Evolutionary conservation across 2,113 vertebrate species (phyloP).

Genomic region (Phalacrocorax carbo): DNA sequence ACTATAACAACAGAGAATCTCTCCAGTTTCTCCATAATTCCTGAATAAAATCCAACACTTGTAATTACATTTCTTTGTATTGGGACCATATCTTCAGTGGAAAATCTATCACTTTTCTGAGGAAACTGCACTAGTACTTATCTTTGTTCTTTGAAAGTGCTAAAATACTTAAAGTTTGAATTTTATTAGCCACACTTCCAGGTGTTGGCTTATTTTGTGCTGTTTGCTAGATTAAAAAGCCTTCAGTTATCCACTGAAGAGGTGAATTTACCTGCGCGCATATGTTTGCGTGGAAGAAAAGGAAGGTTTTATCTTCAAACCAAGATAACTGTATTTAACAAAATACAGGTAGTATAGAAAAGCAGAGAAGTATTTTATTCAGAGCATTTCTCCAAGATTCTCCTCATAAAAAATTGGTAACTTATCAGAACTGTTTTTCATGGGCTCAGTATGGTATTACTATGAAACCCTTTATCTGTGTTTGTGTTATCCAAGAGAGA

Average conservation of each 20-base stretch:
- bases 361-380: background rate
- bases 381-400: background rate
- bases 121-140: background rate
- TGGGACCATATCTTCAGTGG: background rate
- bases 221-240: background rate
- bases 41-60: background rate
- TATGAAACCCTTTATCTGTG: background rate
- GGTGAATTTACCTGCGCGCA: background rate
- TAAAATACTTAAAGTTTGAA: constrained; percentile 1
- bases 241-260: background rate
- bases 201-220: background rate
- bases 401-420: background rate
- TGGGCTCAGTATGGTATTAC: background rate
- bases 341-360: background rate
- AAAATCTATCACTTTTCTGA: background rate
- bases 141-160: background rate
- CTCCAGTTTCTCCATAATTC: background rate
- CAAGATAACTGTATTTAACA: background rate
- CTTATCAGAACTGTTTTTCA: background rate
- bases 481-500: background rate
- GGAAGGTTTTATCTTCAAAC: background rate
- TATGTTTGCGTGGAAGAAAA: background rate
- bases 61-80: background rate
- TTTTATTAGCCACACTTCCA: background rate
- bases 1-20: background rate